Conservation (phyloP, 1,140 invertebrate genomes). For the Metopolophium dirhodum region DNA sequence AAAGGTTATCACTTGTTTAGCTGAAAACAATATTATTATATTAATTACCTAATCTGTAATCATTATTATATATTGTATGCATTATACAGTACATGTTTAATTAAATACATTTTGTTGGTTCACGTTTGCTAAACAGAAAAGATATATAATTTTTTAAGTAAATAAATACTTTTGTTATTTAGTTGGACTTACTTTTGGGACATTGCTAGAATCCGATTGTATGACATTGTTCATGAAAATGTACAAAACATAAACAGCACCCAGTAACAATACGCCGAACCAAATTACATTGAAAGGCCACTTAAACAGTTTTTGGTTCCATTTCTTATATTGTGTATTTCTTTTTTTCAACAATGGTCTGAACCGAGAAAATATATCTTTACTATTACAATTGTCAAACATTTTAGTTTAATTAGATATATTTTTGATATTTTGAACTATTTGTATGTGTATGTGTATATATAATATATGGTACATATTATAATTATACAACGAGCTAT, state of each 20-base stretch:
- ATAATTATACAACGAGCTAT: neutral
- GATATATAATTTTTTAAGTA: neutral
- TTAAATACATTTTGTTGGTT: neutral
- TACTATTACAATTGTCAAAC: neutral
- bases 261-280: neutral
- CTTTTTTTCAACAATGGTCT: neutral
- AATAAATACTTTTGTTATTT: neutral
- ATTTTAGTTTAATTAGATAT: neutral
- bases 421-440: neutral
- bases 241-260: neutral
- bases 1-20: neutral
- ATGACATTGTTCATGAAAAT: neutral
- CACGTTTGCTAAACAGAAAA: neutral
- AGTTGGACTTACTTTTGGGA: neutral
- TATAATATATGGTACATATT: too few species aligned
- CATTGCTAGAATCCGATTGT: neutral
- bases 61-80: too few species aligned
- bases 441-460: neutral
- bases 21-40: too few species aligned
- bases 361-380: neutral
- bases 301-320: neutral
- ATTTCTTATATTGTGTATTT: neutral
- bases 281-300: neutral
- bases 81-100: neutral
- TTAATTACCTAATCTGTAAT: too few species aligned